Evolutionary conservation across 2,113 vertebrate species (phyloP).

Genomic region (Aegithalos caudatus): DNA sequence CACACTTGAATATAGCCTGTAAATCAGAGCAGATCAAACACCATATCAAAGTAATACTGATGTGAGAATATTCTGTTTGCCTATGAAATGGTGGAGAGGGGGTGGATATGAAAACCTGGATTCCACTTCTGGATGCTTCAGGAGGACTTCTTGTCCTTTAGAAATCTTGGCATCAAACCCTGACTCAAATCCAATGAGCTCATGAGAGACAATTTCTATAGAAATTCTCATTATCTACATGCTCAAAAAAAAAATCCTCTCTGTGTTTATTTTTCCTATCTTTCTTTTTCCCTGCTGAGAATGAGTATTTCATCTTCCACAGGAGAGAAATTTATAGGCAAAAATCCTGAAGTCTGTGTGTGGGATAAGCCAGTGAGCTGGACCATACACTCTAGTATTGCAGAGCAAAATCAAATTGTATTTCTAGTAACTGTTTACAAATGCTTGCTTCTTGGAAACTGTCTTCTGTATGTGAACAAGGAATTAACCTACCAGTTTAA

Average conservation of each 20-base stretch:
- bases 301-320: neutral
- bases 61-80: neutral
- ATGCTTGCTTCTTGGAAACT: slow-evolving; percentile 4
- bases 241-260: neutral
- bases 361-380: neutral
- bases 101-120: neutral
- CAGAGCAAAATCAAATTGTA: neutral
- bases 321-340: neutral
- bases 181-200: neutral
- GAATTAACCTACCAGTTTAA: neutral
- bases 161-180: neutral
- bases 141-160: neutral
- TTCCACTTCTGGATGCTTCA: neutral
- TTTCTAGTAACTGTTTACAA: slow-evolving; percentile 14
- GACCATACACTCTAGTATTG: neutral
- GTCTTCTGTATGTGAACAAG: neutral
- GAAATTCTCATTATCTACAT: neutral
- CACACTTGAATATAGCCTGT: neutral
- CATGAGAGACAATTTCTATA: neutral
- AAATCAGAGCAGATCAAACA: neutral
- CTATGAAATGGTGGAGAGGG: neutral
- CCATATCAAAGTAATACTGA: neutral
- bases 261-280: neutral
- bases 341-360: neutral
- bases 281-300: neutral